Evolutionary conservation across 2,888 invertebrate species (phyloP), one percentile per base, ranked within the genome.

Genomic region (Calliphora vomitoria): DNA sequence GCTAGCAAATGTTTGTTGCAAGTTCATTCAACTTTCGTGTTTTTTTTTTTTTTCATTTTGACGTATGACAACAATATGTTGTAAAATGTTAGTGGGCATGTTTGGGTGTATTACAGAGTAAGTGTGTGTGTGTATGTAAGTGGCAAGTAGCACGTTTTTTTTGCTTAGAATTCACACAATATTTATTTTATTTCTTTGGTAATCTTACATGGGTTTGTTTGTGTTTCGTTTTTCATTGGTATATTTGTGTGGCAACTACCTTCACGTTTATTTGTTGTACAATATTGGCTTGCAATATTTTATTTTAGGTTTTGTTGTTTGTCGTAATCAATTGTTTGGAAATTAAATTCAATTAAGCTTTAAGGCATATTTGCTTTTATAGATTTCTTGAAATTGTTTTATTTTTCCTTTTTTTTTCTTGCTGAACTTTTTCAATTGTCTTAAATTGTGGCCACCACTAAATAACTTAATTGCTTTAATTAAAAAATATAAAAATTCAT

Each of bases 291-390:
- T 76, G 58, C 69, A 79, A 64, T 69, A 82, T 68, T 47, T 50
- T 41, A 64, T 58, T 75, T 79, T 58, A 62, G 8, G 20, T 64
- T 38, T 74, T 75, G 47, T 75, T 38, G 4, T 15, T 85, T 85
- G 71, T 85, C 58, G 74, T 85, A 87, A 87, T 79, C 88, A 86
- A 88, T 89, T 85, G 85, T 86, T 88, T 89, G 86, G 79, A 76
- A 88, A 89, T 88, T 88, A 89, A 89, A 89, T 87, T 88, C 85
- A 89, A 89, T 89, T 89, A 89, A 88, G 81, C 86, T 81, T 85
- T 83, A 85, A 83, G 74, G 47, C 82, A 78, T 71, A 15, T 71
- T 74, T 47, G 72, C 41, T 68, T 80, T 50, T 68, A 25, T 13
- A 35, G 20, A 69, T 83, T 62, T 76, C 76, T 76, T 69, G 38